Percentiles rank a stretch among this genome's conserved stretches.
Evolutionary conservation across 2,113 vertebrate species (phyloP).

Genomic region (Rafetus swinhoei): DNA sequence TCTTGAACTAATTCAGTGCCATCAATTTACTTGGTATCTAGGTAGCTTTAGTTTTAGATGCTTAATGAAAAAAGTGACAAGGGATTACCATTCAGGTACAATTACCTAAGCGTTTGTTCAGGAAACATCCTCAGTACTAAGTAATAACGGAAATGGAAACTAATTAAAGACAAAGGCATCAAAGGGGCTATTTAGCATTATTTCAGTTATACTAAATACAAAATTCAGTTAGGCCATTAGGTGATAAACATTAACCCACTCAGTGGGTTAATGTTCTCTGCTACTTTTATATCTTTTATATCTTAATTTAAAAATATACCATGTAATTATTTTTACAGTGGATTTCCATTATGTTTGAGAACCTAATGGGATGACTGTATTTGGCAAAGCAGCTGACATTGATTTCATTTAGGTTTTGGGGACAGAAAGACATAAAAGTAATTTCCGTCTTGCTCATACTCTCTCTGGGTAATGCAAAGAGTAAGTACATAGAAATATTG

Average conservation of each 20-base stretch:
- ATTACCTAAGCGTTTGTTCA: not conserved
- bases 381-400: not conserved
- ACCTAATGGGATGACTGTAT: not conserved
- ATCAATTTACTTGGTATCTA: not conserved
- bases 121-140: not conserved
- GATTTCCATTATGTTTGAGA: not conserved
- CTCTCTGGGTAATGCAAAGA: not conserved
- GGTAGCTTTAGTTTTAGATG: not conserved
- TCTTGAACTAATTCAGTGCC: not conserved
- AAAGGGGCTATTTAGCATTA: not conserved
- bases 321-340: constrained; percentile 16
- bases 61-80: not conserved
- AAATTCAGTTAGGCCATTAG: not conserved
- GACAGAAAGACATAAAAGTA: not conserved
- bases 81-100: not conserved
- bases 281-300: constrained; percentile 8
- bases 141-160: not conserved
- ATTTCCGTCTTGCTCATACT: not conserved
- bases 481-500: not conserved
- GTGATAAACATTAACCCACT: not conserved
- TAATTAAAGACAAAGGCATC: not conserved
- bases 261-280: not conserved
- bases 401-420: not conserved
- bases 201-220: not conserved
- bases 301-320: not conserved